Base-by-base conservation (phyloP, 2,888 invertebrate species). In the Lasius fuliginosus region DNA sequence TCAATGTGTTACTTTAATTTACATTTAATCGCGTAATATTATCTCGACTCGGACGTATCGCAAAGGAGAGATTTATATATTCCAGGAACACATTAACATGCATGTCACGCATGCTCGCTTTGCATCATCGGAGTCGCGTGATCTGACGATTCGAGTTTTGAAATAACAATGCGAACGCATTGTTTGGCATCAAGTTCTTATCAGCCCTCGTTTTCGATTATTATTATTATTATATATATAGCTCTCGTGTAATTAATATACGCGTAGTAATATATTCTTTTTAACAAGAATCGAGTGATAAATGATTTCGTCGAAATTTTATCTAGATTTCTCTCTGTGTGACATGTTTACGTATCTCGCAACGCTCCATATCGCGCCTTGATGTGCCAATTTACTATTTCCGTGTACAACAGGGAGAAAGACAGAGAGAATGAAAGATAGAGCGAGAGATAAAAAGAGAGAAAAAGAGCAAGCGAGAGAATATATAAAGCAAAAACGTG, bases 1-100 rank as follows among this genome's bases (percentile, higher is more conserved):
- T 83, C 84, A 88, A 89, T 88, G 86, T 86, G 90, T 86, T 86
- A 89, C 84, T 84, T 71, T 60, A 71, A 71, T 81, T 71, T 71
- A 73, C 79, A 71, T 71, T 71, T 71, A 81, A 81, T 81, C 73
- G 46, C 42, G 58, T 71, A 71, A 81, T 46, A 71, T n/a, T 73
- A 81, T 81, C 79, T 81, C 73, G 33, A 60, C 33, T 33, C 58
- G 42, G 33, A 71, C n/a, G 33, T 42, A 69, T 33, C 42, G 71
- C 58, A 58, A 46, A 71, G 30, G 60, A 46, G 60, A 81, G 73
- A 71, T 33, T 71, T 71, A 12, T n/a, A 53, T 73, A 73, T 71
- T 81, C 73, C 73, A 60, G 33, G 46, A 46, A 81, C 56, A 60
- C 71, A 60, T 33, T 33, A 58, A 69, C 53, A 53, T 18, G 36